Evolutionary conservation across 1,140 invertebrate species (phyloP).

Genomic region (Aphaenogaster floridana): DNA sequence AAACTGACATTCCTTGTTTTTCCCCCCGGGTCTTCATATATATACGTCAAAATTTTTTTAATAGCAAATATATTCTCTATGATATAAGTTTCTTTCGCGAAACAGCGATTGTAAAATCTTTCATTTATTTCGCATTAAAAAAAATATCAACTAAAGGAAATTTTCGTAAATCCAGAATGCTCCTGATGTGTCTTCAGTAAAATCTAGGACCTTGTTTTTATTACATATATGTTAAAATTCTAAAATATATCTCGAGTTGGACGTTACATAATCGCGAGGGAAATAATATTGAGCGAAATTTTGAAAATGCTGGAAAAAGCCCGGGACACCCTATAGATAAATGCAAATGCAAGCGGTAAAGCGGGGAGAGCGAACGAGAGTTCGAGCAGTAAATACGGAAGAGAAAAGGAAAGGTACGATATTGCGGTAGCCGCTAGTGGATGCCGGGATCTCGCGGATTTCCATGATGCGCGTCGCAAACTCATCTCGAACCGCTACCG

Average conservation of each 20-base stretch:
- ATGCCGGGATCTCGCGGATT: constrained; percentile 27
- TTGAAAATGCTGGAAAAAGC: neutral
- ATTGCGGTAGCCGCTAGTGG: neutral
- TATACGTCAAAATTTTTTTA: neutral
- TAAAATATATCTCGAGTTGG: neutral
- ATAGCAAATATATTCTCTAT: neutral
- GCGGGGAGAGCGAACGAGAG: constrained; percentile 21
- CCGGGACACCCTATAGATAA: neutral
- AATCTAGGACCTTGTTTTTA: neutral
- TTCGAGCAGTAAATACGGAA: constrained; percentile 43
- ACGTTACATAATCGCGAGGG: neutral
- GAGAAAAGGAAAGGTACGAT: constrained; percentile 22
- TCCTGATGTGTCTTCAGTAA: too few species aligned
- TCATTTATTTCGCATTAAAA: too few species aligned
- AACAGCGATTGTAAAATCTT: too few species aligned
- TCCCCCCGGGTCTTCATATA: neutral
- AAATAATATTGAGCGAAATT: neutral
- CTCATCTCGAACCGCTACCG: constrained; percentile 50
- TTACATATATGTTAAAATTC: neutral
- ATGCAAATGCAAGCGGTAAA: constrained; percentile 34
- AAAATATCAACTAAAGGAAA: neutral
- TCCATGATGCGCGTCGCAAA: constrained; percentile 50
- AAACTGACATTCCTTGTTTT: too few species aligned
- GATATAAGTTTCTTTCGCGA: too few species aligned
- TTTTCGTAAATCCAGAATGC: neutral